A percentile compares a stretch with the other conserved stretches of the same genome.
Evolutionary conservation across 2,888 invertebrate genomes (phyloP).

Genomic region (Watsonalla binaria): DNA sequence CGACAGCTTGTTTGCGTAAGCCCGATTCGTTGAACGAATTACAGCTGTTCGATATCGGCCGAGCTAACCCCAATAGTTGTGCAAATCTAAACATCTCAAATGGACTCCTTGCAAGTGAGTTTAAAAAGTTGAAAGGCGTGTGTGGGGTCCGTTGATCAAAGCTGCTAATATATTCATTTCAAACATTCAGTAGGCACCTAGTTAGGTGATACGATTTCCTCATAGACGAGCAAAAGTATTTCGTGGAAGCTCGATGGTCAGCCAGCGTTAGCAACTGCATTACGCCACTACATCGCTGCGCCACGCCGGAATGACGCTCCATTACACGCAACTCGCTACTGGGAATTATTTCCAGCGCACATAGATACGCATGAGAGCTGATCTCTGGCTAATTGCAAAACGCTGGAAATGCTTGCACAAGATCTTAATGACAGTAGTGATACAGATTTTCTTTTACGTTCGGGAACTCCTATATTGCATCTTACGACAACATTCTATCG

Average conservation of each 20-base stretch:
- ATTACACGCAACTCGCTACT: slow-evolving; percentile 38
- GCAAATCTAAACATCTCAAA: slow-evolving; percentile 39
- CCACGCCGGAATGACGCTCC: slow-evolving; percentile 43
- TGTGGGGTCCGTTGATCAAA: slow-evolving; percentile 17
- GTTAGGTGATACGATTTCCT: slow-evolving; percentile 41
- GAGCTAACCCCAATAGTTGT: slow-evolving; percentile 26
- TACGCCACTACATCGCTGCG: slow-evolving; percentile 30
- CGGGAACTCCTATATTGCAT: too few species aligned
- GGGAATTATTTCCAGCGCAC: slow-evolving; percentile 49
- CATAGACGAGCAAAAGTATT: slow-evolving; percentile 42
- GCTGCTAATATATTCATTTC: slow-evolving; percentile 15
- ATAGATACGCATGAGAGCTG: slow-evolving; percentile 30
- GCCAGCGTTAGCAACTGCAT: slow-evolving; percentile 49
- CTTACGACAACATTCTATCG: too few species aligned
- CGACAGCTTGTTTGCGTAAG: slow-evolving; percentile 64
- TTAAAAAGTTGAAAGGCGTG: slow-evolving; percentile 1
- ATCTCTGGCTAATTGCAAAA: slow-evolving; percentile 28
- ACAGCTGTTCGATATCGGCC: slow-evolving; percentile 45
- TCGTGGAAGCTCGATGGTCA: slow-evolving; percentile 57
- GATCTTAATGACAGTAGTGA: too few species aligned
- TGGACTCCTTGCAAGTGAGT: slow-evolving; percentile 16
- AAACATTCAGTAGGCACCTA: slow-evolving; percentile 3
- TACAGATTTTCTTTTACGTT: too few species aligned
- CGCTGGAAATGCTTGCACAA: slow-evolving; percentile 6
- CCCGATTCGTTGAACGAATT: slow-evolving; percentile 53